Base-by-base conservation (phyloP, 2,888 invertebrate genomes). In the Chromoteleia sp. region DNA sequence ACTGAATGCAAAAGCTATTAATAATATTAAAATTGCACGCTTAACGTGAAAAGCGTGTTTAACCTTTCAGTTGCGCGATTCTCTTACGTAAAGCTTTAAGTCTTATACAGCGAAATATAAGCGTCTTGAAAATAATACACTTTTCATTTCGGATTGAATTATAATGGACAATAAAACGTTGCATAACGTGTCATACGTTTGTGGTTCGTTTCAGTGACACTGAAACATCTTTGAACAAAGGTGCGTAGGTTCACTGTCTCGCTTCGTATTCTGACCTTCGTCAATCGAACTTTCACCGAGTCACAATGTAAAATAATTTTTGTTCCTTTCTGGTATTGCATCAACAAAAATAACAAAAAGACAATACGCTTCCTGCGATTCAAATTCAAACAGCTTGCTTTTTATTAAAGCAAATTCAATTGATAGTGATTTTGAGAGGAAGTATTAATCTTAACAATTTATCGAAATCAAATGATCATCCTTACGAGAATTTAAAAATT, bases 201-300 rank as follows among this genome's bases (percentile, higher is more conserved):
- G 2, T 43, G 17, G 43, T 41, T 25, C 25, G 43, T 59, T 15
- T 59, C 43, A 14, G 8, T 43, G 39, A 41, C 52, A 52, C 25
- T 8, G 25, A 50, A 36, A 15, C 25, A 25, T 7, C 17, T 12
- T n/a, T n/a, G 15, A 45, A 61, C 5, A 65, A 65, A 45, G 39
- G 21, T 50, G 14, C 10, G 33, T 5, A 43, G 41, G 41, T 43
- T 43, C 39, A 39, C 17, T 12, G 21, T 67, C 52, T 52, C 67
- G 41, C 36, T 50, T 50, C 29, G 68, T n/a, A 29, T 70, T 70
- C 33, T 56, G 56, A 56, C 68, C 68, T 70, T 70, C 33, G 68
- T 43, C 33, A 70, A 70, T 12, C 10, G 10, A 14, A 70, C 68
- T 70, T 70, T 70, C 68, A 70, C 68, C 12, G n/a, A 56, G 33